A percentile compares a stretch with the other conserved stretches of the same genome.
Evolutionary conservation across 2,888 invertebrate genomes (phyloP).

Genomic region (Drepanosiphum platanoidis): DNA sequence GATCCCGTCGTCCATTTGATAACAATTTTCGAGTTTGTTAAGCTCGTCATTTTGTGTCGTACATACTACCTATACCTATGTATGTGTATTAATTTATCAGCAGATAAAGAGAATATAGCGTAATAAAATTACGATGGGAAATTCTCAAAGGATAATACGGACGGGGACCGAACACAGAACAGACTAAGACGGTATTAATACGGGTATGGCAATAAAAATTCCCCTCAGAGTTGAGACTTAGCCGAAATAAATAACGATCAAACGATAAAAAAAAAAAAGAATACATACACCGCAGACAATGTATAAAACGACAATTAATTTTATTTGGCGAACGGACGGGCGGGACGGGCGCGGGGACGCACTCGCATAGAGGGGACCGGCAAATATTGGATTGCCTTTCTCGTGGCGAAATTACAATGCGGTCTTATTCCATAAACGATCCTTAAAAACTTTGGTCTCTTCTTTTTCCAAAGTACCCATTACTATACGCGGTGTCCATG

Average conservation of each 20-base stretch:
- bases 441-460: neutral
- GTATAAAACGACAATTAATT: constrained; percentile 51
- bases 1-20: neutral
- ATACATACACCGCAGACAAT: constrained; percentile 23
- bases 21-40: neutral
- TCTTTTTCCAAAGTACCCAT: constrained; percentile 7
- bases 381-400: neutral
- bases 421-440: constrained; percentile 10
- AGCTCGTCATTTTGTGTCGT: constrained; percentile 23
- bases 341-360: too few relatives aligned
- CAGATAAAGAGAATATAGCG: neutral
- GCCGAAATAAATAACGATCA: constrained; percentile 31
- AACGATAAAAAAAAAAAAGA: constrained; percentile 38
- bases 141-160: constrained; percentile 27
- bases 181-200: constrained; percentile 20
- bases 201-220: constrained; percentile 24
- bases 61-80: neutral
- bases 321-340: too few relatives aligned
- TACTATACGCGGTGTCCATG: neutral
- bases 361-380: neutral
- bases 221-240: constrained; percentile 3
- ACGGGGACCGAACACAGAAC: neutral
- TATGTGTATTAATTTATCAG: constrained; percentile 7
- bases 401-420: neutral
- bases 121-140: constrained; percentile 6